A percentile compares a stretch with the other conserved stretches of the same genome.
Conservation (phyloP, 2,797 vertebrate species). For the Streptopelia turtur region DNA sequence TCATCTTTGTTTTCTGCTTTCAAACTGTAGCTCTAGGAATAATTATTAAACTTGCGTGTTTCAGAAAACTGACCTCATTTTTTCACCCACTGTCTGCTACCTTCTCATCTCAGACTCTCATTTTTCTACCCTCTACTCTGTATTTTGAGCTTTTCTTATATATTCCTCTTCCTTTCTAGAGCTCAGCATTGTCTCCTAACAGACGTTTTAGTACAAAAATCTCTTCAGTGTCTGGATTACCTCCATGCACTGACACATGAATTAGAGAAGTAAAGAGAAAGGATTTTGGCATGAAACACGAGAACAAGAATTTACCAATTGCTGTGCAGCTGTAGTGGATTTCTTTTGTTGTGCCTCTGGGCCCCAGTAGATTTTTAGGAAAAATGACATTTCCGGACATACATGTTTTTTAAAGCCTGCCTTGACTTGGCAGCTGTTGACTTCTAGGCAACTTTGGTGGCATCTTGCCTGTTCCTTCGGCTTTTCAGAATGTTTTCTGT, state of each 20-base stretch:
- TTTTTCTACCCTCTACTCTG: background rate
- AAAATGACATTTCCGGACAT: conserved; percentile 55
- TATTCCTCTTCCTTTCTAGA: background rate
- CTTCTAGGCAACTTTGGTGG: conserved; percentile 59
- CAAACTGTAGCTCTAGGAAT: background rate
- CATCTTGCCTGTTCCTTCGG: conserved; percentile 29
- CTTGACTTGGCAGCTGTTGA: conserved; percentile 60
- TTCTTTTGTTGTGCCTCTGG: conserved; percentile 62
- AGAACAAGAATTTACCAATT: conserved; percentile 50
- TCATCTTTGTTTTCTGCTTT: background rate
- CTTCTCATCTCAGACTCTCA: background rate
- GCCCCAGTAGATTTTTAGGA: conserved; percentile 53
- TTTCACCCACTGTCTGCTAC: background rate
- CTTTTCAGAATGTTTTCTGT: background rate
- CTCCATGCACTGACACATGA: background rate
- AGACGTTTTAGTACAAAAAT: background rate
- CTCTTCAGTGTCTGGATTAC: background rate
- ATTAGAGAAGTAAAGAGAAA: conserved; percentile 11
- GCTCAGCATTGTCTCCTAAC: background rate
- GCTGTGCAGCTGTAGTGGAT: conserved; percentile 35
- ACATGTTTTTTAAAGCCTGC: background rate
- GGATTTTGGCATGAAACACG: conserved; percentile 19
- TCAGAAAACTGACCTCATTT: background rate
- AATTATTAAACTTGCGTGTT: rapidly evolving
- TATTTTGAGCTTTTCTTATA: background rate